A percentile compares a stretch with the other conserved stretches of the same genome.
Evolutionary conservation across 1,140 invertebrate species (phyloP).

Genomic region (Laupala kohalensis): DNA sequence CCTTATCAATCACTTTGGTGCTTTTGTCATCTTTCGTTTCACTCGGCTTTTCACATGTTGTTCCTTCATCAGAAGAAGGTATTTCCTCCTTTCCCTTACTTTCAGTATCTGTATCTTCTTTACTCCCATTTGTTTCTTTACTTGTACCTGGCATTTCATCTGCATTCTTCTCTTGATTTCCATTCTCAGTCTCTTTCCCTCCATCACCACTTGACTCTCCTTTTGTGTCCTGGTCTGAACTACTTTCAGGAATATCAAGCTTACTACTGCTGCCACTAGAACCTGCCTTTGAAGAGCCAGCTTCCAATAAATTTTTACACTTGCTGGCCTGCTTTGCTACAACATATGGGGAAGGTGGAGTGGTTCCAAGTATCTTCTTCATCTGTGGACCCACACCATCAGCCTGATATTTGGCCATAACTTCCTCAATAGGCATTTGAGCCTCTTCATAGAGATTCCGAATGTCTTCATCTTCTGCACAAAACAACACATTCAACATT

Average conservation of each 20-base stretch:
- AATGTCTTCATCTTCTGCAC: conserved; percentile 46
- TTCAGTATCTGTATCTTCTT: not conserved
- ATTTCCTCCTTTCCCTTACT: not conserved
- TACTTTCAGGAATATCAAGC: not conserved
- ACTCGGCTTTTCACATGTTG: not conserved
- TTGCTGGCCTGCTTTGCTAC: conserved; percentile 24
- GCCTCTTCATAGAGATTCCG: conserved; percentile 66
- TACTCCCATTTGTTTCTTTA: not conserved
- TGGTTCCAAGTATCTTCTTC: conserved; percentile 19
- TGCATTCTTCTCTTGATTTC: not conserved
- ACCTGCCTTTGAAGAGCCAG: conserved; percentile 22
- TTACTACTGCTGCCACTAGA: not conserved
- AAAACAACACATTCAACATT: not conserved
- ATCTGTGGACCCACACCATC: conserved; percentile 7
- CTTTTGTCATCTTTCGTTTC: not conserved
- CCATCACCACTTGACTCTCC: not conserved
- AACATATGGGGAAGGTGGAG: conserved; percentile 21
- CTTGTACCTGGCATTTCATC: not conserved
- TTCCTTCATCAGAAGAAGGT: not conserved
- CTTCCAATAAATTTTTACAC: conserved; percentile 22
- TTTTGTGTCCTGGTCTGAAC: not conserved
- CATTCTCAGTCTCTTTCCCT: not conserved
- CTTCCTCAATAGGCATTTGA: conserved; percentile 63
- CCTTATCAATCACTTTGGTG: not conserved
- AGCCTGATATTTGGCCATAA: conserved; percentile 48